Conservation (phyloP, 1,140 invertebrate species). For the Tetragonula clypearis region DNA sequence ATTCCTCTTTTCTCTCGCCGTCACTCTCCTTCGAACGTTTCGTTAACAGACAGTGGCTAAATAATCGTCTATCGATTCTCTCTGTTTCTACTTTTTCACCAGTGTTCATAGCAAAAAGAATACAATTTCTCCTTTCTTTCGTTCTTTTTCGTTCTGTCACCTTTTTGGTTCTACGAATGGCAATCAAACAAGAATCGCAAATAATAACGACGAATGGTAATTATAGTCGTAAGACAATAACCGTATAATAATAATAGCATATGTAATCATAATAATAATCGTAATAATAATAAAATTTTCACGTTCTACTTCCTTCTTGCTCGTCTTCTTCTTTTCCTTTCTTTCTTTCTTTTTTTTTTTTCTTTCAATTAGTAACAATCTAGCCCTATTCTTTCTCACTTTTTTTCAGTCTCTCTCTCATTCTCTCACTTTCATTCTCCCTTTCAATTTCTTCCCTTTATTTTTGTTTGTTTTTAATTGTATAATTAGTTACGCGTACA, state of each 20-base stretch:
- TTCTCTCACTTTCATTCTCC: too few species aligned
- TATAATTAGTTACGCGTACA: conserved; percentile 64
- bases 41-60: conserved; percentile 57
- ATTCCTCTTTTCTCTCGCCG: background rate
- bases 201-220: background rate
- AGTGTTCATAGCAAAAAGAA: conserved; percentile 61
- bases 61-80: conserved; percentile 50
- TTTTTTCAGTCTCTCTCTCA: background rate
- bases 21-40: conserved; percentile 24
- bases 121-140: conserved; percentile 41
- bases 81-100: conserved; percentile 32
- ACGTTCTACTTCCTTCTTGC: background rate
- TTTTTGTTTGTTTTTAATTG: background rate
- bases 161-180: background rate
- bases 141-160: background rate
- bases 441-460: background rate
- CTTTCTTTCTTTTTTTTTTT: background rate
- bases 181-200: conserved; percentile 8
- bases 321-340: background rate
- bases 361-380: conserved; percentile 22
- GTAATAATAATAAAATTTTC: conserved; percentile 10
- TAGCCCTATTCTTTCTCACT: background rate
- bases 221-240: conserved; percentile 2
- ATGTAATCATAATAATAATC: conserved; percentile 14
- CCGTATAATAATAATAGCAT: conserved; percentile 1